Evolutionary conservation across 2,888 invertebrate species (phyloP), one percentile per base, ranked within the genome.

Genomic region (Urechis unicinctus): DNA sequence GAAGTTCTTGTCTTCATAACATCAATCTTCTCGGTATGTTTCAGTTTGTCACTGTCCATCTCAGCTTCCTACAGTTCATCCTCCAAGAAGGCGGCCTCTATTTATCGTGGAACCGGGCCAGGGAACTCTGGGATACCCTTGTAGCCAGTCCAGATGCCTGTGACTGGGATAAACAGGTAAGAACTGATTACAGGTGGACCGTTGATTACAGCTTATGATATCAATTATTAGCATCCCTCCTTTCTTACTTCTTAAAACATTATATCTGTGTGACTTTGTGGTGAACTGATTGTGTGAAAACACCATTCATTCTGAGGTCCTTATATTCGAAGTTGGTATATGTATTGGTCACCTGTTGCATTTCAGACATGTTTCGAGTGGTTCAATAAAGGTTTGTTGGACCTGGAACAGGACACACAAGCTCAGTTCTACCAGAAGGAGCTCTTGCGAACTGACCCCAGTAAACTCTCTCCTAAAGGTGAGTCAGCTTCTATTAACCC

Each of bases 101-200:
- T 64, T 65, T 81, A 50, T 73, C 75, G n/a, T 79, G 78, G 77
- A 71, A 68, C 55, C 65, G 79, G 48, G 78, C 78, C 29, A 69
- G 77, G 50, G 80, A 81, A 58, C 71, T 81, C 52, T 81, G 81
- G 81, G 72, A 75, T 46, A 76, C 77, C 2, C 68, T 81, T 50
- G 73, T 71, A 13, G 73, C 71, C 26, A 78, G 77, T 58, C 66
- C 72, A 5, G 74, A 76, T 50, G 76, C 79, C 22, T 79, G 78
- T 62, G 71, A 73, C 30, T 75, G 77, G 71, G 80, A 80, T 61
- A 72, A 70, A 60, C 78, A 80, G 74, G 79, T 80, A 54, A 53
- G 58, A 41, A 3, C 21, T 9, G 48, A 17, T 6, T 21, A n/a
- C n/a, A n/a, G n/a, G n/a, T n/a, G n/a, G 22, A 17, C 22, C 22